These are phyloP conservation scores for Drepanosiphum platanoidis DNA, from an alignment of 2,888 invertebrate species.

Conservation along the genomic window DNA sequence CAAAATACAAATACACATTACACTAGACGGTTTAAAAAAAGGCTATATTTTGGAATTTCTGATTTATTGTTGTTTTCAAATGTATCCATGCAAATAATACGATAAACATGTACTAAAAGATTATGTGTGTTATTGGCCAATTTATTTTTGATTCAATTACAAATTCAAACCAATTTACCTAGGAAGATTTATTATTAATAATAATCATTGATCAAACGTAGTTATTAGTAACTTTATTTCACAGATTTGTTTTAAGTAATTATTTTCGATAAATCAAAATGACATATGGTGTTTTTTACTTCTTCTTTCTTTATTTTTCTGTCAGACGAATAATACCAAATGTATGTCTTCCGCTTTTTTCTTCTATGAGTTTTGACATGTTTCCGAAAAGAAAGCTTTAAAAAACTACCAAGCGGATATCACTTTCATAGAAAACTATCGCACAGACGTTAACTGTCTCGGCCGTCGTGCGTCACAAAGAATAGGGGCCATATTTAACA, in stretches of 20 bases:
- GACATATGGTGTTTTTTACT: too few species aligned
- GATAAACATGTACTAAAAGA: too few species aligned
- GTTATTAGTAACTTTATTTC: background rate
- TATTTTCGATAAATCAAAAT: background rate
- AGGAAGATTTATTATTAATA: background rate
- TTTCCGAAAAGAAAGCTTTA: background rate
- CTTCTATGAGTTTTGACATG: background rate
- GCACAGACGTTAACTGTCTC: background rate
- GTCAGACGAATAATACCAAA: background rate
- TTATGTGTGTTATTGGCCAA: too few species aligned
- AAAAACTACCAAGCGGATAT: background rate
- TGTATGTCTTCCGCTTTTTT: background rate
- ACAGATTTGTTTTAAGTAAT: background rate
- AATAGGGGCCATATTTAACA: conserved; percentile 1
- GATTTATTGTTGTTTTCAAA: too few species aligned
- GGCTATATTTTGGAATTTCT: too few species aligned
- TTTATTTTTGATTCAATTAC: background rate
- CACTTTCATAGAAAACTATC: background rate
- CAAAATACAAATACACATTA: too few species aligned
- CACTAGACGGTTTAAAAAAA: too few species aligned
- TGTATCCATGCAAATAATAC: too few species aligned
- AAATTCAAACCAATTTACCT: background rate
- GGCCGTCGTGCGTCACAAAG: background rate
- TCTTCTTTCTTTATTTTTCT: too few species aligned
- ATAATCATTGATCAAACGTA: background rate